phyloP scores from a whole-genome alignment of 2,797 vertebrate genomes.

The Enteromius afrohamiltoni region DNA sequence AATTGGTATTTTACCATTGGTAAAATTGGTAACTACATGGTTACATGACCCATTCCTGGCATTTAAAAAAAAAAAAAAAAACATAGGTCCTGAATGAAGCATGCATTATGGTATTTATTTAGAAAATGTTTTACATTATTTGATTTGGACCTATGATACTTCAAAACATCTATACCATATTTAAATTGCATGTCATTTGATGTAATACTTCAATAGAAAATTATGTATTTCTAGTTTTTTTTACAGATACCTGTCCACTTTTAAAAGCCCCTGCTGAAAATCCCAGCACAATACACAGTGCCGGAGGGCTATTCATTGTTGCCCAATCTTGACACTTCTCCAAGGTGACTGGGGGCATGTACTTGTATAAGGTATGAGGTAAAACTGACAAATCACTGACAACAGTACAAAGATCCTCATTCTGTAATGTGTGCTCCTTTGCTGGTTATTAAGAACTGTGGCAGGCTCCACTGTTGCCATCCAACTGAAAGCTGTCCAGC shows the following conservation, averaged over 20 bases:
- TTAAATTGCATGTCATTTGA: background rate
- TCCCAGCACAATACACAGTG: no score
- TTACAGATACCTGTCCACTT: no score
- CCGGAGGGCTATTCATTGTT: background rate
- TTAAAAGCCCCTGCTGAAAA: no score
- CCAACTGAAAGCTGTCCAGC: conserved; percentile 32
- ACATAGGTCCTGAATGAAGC: background rate
- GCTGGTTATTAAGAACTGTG: conserved; percentile 6
- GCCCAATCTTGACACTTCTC: background rate
- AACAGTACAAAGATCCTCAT: background rate
- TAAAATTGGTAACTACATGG: no score
- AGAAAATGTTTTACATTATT: no score
- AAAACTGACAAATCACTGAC: conserved; percentile 22
- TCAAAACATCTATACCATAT: background rate
- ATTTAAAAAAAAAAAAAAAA: no score
- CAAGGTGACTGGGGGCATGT: background rate
- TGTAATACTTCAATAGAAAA: no score
- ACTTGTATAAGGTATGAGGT: conserved; percentile 12
- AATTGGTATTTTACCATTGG: background rate
- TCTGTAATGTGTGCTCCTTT: background rate
- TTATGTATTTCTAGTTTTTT: no score
- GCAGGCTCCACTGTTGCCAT: conserved; percentile 12
- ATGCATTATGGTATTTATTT: no score
- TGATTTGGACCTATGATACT: no score
- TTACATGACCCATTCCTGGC: no score